Evolutionary conservation across 1,140 invertebrate genomes (phyloP), one percentile per base, ranked within the genome.

Genomic region (Calliphora vicina): DNA sequence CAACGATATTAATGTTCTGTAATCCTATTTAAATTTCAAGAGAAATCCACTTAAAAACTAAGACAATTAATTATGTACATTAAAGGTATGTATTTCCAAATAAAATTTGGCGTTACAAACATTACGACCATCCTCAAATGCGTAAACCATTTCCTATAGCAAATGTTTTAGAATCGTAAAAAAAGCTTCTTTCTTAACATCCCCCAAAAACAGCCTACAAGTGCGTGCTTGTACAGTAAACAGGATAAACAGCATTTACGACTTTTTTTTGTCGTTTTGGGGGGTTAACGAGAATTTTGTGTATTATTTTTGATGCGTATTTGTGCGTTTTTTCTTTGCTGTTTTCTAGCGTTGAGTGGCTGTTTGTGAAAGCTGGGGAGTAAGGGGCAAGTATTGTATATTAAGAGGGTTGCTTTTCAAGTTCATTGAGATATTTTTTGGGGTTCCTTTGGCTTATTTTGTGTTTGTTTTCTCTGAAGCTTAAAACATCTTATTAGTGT

Each of bases 401-500:
- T 8, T 6, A 57, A 82, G 81, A 29, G 81, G 81, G 81, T 61
- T 82, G 81, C 20, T 82, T 78, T 82, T 82, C 57, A 82, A 57
- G 45, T 82, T 82, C 61, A 43, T 27, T 61, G 80, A 81, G 50
- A 71, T 43, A 45, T 25, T 50, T 35, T 72, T 29, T 82, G 3
- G 8, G 26, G 10, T 42, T 17, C 35, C 12, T 45, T 43, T 10
- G 27, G 25, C 27, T 10, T 82, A 23, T 80, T n/a, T 45, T 12
- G 26, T 45, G 15, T 57, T 67, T 67, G 61, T 23, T 23, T 23
- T 23, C n/a, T 35, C n/a, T 10, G 42, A 78, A 78, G 74, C 74
- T 78, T 78, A 45, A 78, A 78, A 35, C 74, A 23, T 78, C 74
- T 43, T 23, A 78, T 88, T 88, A 89, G 87, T 90, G 87, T 87